These are phyloP conservation scores for Eidolon helvum DNA, from an alignment of 2,113 vertebrate genomes.

Conservation along the genomic window DNA sequence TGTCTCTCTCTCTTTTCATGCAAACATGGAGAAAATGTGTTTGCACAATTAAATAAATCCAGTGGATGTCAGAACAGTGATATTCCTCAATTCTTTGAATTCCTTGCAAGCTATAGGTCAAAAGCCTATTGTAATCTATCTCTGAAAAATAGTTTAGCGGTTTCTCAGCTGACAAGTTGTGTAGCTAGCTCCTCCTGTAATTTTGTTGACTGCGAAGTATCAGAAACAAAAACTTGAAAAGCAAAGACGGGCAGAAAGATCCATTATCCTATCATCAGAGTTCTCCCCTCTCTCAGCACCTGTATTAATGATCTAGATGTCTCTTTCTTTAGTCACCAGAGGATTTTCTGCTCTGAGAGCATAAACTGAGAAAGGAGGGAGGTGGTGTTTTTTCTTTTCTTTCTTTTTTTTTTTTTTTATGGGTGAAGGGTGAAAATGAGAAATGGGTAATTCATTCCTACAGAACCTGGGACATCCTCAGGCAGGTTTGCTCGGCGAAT, in stretches of 20 bases:
- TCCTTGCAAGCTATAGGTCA: neutral
- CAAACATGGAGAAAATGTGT: neutral
- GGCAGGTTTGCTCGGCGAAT: neutral
- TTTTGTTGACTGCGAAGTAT: neutral
- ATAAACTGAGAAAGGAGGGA: neutral
- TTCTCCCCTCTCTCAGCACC: neutral
- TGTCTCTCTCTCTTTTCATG: neutral
- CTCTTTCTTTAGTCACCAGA: neutral
- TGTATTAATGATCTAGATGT: neutral
- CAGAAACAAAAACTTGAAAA: neutral
- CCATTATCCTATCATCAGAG: neutral
- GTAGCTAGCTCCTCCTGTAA: neutral
- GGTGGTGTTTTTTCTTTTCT: neutral
- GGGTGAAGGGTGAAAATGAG: neutral
- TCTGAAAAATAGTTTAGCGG: neutral
- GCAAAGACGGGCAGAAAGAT: neutral
- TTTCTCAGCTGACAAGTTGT: neutral
- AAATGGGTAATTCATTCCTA: neutral
- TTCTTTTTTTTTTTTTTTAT: neutral
- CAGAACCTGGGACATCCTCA: neutral
- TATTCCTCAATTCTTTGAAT: neutral
- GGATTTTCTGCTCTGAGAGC: neutral
- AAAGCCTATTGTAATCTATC: neutral
- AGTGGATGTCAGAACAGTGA: neutral
- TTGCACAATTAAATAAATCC: neutral